phyloP scores from a whole-genome alignment of 1,140 invertebrate species.

The Argopecten irradians region DNA sequence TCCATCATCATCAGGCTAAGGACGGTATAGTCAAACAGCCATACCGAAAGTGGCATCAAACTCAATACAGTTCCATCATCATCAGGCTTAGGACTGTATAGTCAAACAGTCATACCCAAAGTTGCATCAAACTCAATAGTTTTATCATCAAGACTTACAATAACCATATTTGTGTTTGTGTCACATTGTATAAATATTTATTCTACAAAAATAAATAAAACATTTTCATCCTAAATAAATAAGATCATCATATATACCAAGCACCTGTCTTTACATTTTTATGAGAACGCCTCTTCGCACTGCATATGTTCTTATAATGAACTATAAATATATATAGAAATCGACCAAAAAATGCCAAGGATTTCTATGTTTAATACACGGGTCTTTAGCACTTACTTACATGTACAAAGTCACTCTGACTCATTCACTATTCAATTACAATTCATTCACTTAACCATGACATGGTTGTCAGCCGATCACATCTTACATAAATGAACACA shows the following conservation, averaged over 20 bases:
- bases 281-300: not conserved
- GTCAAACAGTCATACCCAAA: too few species aligned
- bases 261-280: not conserved
- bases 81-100: too few species aligned
- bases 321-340: not conserved
- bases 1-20: too few species aligned
- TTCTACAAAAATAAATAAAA: not conserved
- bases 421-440: not conserved
- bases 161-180: not conserved
- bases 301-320: not conserved
- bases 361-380: not conserved
- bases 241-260: not conserved
- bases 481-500: not conserved
- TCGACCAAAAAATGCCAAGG: not conserved
- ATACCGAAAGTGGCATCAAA: too few species aligned
- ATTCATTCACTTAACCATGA: not conserved
- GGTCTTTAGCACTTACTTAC: not conserved
- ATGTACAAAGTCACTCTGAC: not conserved
- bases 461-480: not conserved
- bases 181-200: not conserved
- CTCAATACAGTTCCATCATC: too few species aligned
- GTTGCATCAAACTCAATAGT: too few species aligned
- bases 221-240: not conserved
- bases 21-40: too few species aligned
- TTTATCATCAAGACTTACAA: too few species aligned